phyloP scores from a whole-genome alignment of 2,113 vertebrate genomes.

The Equus przewalskii region DNA sequence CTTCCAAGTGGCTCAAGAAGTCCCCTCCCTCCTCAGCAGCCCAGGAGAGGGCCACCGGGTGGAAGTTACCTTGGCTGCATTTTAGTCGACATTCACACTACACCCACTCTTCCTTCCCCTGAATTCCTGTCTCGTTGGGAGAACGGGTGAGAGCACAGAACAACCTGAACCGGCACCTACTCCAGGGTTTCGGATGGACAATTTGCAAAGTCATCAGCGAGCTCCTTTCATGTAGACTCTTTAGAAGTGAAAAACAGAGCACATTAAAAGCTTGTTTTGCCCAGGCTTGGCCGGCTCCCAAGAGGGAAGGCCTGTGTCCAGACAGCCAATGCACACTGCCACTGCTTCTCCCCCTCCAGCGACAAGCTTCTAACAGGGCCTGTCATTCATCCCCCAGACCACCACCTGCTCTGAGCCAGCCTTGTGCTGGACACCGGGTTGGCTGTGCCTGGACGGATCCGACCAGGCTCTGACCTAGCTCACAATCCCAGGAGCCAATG shows the following conservation, averaged over 20 bases:
- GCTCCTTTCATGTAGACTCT: background rate
- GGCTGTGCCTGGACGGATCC: background rate
- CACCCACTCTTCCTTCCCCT: slow-evolving; percentile 46
- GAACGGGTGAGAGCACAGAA: background rate
- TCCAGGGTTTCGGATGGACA: background rate
- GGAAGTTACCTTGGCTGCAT: slow-evolving; percentile 23
- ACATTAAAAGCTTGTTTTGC: background rate
- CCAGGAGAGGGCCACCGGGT: background rate
- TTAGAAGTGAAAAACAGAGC: slow-evolving; percentile 14
- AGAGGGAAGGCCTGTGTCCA: background rate
- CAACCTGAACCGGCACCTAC: background rate
- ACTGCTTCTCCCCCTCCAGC: background rate
- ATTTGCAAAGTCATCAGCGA: slow-evolving; percentile 45
- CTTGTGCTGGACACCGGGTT: fast-evolving
- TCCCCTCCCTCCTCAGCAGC: background rate
- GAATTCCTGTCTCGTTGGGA: background rate
- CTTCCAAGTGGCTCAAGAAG: background rate
- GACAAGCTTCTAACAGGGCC: background rate
- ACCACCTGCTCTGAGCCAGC: background rate
- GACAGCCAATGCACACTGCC: fast-evolving
- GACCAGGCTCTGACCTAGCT: background rate
- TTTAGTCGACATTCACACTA: background rate
- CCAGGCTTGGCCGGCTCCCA: background rate
- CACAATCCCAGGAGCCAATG: background rate
- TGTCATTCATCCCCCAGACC: background rate